A percentile compares a stretch with the other conserved stretches of the same genome.
Conservation (phyloP, 2,797 vertebrate genomes). For the Phataginus tricuspis region DNA sequence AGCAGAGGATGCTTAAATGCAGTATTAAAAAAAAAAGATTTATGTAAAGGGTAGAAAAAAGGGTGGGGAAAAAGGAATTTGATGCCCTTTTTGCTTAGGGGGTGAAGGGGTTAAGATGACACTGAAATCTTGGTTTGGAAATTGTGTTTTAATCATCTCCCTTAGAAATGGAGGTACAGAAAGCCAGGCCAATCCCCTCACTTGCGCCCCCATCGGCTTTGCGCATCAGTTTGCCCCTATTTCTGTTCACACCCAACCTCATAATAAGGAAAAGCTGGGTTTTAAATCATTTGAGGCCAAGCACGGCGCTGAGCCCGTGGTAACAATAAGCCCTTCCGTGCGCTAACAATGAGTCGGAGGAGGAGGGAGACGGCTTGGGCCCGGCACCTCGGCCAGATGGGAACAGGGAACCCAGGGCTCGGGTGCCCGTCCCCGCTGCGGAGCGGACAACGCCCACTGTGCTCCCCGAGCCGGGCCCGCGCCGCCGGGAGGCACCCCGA, state of each 20-base stretch:
- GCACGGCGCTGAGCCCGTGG: neutral
- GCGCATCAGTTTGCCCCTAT: neutral
- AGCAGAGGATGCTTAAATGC: neutral
- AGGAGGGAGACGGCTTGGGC: neutral
- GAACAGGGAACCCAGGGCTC: neutral
- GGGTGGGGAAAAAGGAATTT: neutral
- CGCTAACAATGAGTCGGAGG: constrained; percentile 48
- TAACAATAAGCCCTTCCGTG: neutral
- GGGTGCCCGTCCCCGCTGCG: constrained; percentile 11
- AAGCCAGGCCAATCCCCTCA: constrained; percentile 26
- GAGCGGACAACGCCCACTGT: constrained; percentile 46
- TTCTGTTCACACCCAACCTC: neutral
- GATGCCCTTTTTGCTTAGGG: neutral
- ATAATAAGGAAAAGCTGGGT: neutral
- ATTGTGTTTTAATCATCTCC: constrained; percentile 61
- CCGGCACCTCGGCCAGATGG: constrained; percentile 46
- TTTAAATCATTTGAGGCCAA: neutral
- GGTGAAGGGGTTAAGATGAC: constrained; percentile 64
- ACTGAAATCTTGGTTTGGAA: neutral
- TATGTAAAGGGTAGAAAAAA: constrained; percentile 1
- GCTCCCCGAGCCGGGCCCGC: neutral
- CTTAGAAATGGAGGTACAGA: constrained; percentile 60
- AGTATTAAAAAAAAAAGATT: neutral
- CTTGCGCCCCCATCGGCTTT: constrained; percentile 11
- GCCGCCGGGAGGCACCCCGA: neutral